These are phyloP conservation scores for Tenthredo scrophulariae DNA, from an alignment of 2,888 invertebrate species.

Conservation along the genomic window DNA sequence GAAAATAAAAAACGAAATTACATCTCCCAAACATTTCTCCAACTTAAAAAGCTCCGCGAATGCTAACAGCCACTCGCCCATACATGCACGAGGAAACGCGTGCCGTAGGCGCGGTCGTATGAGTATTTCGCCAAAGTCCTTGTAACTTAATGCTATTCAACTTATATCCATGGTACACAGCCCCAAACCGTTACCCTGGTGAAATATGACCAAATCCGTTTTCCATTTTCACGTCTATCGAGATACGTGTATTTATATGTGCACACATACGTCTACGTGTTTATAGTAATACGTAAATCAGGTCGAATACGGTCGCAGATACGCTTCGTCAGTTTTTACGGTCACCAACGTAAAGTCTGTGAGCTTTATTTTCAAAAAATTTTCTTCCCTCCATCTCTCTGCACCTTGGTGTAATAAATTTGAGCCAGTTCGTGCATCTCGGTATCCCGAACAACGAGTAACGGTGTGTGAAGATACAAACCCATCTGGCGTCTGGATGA, in stretches of 20 bases:
- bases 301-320: neutral
- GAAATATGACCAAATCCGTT: constrained; percentile 26
- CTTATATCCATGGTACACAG: neutral
- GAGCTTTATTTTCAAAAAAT: constrained; percentile 9
- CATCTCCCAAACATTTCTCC: neutral
- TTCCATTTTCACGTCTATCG: constrained; percentile 20
- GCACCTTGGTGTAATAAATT: constrained; percentile 30
- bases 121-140: constrained; percentile 9
- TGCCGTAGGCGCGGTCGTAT: constrained; percentile 5
- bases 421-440: constrained; percentile 17
- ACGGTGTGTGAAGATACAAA: constrained; percentile 20
- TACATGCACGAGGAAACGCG: neutral
- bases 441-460: constrained; percentile 17
- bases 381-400: neutral
- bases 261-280: neutral
- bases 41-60: neutral
- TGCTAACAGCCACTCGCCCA: neutral
- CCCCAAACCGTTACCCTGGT: neutral
- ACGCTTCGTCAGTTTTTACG: constrained; percentile 34
- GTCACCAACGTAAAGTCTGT: neutral
- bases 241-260: neutral
- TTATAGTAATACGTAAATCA: constrained; percentile 33
- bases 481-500: neutral
- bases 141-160: neutral
- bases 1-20: neutral